Percentiles rank a stretch among this genome's conserved stretches.
Conservation (phyloP, 2,888 invertebrate genomes). For the Bugulina stolonifera region DNA sequence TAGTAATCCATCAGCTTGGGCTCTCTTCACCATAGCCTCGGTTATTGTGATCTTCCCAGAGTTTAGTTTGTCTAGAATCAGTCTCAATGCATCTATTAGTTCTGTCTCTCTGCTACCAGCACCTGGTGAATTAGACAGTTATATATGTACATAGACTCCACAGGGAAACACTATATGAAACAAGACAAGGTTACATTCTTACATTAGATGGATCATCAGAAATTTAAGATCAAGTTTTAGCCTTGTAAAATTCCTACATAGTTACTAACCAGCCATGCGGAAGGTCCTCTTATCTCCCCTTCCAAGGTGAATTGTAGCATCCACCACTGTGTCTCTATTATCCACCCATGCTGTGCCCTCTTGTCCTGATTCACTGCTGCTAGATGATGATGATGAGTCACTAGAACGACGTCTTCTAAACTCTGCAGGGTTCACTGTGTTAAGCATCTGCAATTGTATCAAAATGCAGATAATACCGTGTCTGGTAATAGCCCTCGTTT, state of each 20-base stretch:
- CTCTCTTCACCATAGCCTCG: constrained; percentile 35
- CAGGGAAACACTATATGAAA: too few relatives aligned
- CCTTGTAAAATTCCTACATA: background rate
- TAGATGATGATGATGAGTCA: background rate
- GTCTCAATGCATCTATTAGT: constrained; percentile 42
- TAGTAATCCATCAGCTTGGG: background rate
- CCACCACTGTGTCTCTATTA: background rate
- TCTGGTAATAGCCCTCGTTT: too few relatives aligned
- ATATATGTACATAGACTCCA: too few relatives aligned
- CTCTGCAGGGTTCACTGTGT: constrained; percentile 24
- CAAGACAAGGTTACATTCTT: too few relatives aligned
- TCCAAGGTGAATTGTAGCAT: constrained; percentile 22
- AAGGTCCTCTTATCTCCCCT: constrained; percentile 2
- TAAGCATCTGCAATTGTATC: background rate
- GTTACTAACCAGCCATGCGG: background rate
- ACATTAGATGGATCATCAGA: too few relatives aligned
- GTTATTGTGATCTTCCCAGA: constrained; percentile 44
- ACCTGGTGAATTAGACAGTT: background rate
- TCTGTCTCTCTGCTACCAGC: constrained; percentile 41
- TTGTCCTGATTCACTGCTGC: background rate
- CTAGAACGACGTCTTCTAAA: background rate
- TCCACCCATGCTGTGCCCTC: constrained; percentile 11
- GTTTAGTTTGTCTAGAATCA: constrained; percentile 43
- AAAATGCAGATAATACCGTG: background rate
- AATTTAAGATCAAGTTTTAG: too few relatives aligned